phyloP scores from a whole-genome alignment of 2,113 vertebrate species.

The Mugil cephalus region DNA sequence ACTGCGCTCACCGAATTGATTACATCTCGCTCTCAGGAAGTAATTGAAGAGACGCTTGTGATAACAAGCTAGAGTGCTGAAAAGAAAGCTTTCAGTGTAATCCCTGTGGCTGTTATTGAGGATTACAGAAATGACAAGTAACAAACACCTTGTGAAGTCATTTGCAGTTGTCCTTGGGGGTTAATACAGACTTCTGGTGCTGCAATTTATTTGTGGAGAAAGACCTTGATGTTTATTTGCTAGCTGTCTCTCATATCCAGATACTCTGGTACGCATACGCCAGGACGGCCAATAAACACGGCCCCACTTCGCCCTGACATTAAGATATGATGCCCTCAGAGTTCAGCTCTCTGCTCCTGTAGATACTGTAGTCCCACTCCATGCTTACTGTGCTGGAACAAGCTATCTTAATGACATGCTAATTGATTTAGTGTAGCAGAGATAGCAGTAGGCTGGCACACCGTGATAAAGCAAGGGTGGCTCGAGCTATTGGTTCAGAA shows the following conservation, averaged over 20 bases:
- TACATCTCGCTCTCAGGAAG: constrained; percentile 26
- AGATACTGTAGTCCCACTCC: constrained; percentile 68
- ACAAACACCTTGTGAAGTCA: constrained; percentile 2
- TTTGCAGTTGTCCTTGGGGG: not conserved
- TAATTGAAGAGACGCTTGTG: constrained; percentile 43
- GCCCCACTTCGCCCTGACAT: constrained; percentile 38
- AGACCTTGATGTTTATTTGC: constrained; percentile 13
- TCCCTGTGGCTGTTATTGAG: constrained; percentile 6
- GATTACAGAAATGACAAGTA: constrained; percentile 21
- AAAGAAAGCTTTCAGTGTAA: constrained; percentile 32
- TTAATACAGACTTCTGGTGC: not conserved
- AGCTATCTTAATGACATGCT: constrained; percentile 86
- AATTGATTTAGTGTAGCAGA: constrained; percentile 82
- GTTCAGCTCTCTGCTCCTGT: constrained; percentile 49
- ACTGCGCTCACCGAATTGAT: constrained; percentile 16
- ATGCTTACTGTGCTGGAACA: constrained; percentile 76
- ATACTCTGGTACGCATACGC: constrained; percentile 33
- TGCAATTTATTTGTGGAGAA: constrained; percentile 15
- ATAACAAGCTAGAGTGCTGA: constrained; percentile 10
- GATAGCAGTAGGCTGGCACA: constrained; percentile 78
- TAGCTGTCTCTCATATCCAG: constrained; percentile 19
- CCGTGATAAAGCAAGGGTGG: constrained; percentile 75
- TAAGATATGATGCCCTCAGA: constrained; percentile 71
- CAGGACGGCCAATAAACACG: constrained; percentile 35
- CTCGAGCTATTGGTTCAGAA: constrained; percentile 67